A percentile compares a stretch with the other conserved stretches of the same genome.
phyloP scores from a whole-genome alignment of 2,888 invertebrate genomes.

The Troilus luridus region DNA sequence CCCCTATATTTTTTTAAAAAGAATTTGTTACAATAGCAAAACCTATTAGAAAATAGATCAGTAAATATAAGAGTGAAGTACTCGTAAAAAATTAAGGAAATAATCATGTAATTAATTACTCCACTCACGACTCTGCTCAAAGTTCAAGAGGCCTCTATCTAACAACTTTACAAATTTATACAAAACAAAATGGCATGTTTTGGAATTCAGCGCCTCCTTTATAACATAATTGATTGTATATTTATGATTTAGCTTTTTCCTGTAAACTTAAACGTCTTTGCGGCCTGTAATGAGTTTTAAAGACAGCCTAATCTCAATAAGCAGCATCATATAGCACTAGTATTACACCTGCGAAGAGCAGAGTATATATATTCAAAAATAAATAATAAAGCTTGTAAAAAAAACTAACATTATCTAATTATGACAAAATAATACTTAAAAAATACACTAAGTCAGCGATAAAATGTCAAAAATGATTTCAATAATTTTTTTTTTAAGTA shows the following conservation, averaged over 20 bases:
- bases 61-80: too few relatives aligned
- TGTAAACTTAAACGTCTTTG: not conserved
- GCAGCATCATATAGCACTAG: not conserved
- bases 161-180: too few relatives aligned
- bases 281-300: not conserved
- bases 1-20: too few relatives aligned
- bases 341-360: not conserved
- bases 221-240: not conserved
- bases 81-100: too few relatives aligned
- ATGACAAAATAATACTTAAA: not conserved
- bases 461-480: not conserved
- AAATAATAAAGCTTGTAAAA: not conserved
- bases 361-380: not conserved
- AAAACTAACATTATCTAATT: not conserved
- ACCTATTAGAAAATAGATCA: too few relatives aligned
- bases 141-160: too few relatives aligned
- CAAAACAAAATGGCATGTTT: too few relatives aligned
- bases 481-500: not conserved
- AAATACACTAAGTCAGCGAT: not conserved
- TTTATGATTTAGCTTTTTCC: not conserved
- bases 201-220: too few relatives aligned
- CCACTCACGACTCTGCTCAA: too few relatives aligned
- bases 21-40: too few relatives aligned
- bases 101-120: too few relatives aligned
- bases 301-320: not conserved